Conservation (phyloP, 1,140 invertebrate species). For the Eulimnadia texana region DNA sequence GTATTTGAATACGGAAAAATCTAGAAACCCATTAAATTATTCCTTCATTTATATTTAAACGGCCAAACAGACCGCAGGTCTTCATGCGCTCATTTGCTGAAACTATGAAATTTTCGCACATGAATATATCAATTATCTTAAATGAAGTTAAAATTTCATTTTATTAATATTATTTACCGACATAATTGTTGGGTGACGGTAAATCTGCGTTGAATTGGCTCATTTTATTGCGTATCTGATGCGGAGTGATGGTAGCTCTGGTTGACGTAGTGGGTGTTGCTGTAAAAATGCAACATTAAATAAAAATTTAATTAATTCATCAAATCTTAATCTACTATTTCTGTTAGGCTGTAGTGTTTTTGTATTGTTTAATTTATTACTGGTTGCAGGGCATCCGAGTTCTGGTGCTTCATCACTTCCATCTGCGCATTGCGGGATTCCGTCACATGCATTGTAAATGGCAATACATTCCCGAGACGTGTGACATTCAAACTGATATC, state of each 20-base stretch:
- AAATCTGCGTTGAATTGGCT: neutral
- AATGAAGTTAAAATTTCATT: no score
- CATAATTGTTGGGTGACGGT: no score
- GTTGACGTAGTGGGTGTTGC: neutral
- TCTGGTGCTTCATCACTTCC: slow-evolving; percentile 75
- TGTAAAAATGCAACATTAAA: neutral
- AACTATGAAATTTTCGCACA: no score
- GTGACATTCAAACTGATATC: slow-evolving; percentile 75
- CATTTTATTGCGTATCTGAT: neutral
- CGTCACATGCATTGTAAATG: slow-evolving; percentile 89
- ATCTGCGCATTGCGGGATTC: slow-evolving; percentile 82
- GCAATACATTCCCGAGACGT: slow-evolving; percentile 80
- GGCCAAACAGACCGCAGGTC: no score
- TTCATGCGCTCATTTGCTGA: no score
- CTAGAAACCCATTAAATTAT: no score
- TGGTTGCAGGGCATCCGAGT: slow-evolving; percentile 46
- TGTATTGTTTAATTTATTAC: no score
- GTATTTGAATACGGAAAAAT: no score
- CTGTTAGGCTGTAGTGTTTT: no score
- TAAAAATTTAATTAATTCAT: neutral
- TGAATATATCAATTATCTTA: no score
- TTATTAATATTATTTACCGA: no score
- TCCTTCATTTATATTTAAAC: no score
- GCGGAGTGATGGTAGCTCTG: neutral
- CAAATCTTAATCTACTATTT: neutral